Base-by-base conservation (phyloP, 2,113 vertebrate genomes). In the Bothrops jararaca region DNA sequence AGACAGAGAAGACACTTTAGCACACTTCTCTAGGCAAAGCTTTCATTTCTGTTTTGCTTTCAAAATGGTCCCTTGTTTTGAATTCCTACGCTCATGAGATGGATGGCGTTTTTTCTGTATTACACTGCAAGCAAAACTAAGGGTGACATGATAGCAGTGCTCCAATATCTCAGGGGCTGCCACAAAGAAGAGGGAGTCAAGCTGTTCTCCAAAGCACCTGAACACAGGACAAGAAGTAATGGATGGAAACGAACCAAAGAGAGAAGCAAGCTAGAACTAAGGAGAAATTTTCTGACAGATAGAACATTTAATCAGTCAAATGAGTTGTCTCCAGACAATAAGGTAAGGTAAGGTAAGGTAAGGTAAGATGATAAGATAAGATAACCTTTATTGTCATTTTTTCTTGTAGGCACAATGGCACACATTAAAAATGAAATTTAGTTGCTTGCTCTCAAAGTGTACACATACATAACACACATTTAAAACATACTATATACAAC, bases 1-100 rank as follows among this genome's bases (percentile, higher is more conserved):
- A 3, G 23, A 96, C 45, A 96, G 39, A 95, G 90, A 92, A 93
- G n/a, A 90, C 0, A 56, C 74, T 20, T 86, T 54, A 95, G 88
- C 85, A 94, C 57, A 39, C 8, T 54, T 86, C 11, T n/a, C 92
- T n/a, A 45, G 88, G 57, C 92, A 5, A 10, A 29, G 18, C 9
- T 18, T 13, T 91, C 87, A 89, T 24, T 54, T 0, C 50, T 57
- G 90, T 29, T 85, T 74, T 90, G 90, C 48, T 3, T 0, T 0
- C 58, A 64, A 12, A 3, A 58, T 88, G 90, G 20, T n/a, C 29
- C 29, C 53, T 24, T 15, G 6, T 85, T 74, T n/a, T 74, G 13
- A 60, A 58, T 89, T 56, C 29, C 52, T 18, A 56, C 0, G 39
- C 39, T 34, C 34, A 3, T 22, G 34, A 9, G 34, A 80, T 9